These are phyloP conservation scores for Rachycentron canadum DNA, from an alignment of 2,797 vertebrate genomes.

Conservation along the genomic window DNA sequence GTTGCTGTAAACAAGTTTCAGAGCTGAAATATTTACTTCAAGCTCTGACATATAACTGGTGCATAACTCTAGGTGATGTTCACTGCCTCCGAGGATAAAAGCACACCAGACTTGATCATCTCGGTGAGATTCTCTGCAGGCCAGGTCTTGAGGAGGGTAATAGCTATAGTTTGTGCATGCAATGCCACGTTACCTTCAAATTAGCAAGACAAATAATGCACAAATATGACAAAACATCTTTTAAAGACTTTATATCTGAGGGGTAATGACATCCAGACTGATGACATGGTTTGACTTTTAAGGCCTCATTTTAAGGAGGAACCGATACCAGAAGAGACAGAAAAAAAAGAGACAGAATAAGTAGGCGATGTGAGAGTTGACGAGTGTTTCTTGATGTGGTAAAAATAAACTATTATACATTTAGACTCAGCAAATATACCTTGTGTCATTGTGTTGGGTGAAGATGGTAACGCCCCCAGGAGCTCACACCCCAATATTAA, in stretches of 20 bases:
- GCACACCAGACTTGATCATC: neutral
- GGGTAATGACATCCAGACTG: neutral
- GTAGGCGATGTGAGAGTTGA: neutral
- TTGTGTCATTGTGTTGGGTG: neutral
- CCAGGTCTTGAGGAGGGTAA: neutral
- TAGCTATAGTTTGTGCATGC: neutral
- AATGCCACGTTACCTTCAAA: neutral
- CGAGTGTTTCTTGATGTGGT: neutral
- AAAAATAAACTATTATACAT: neutral
- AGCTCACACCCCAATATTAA: neutral
- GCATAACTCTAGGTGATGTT: neutral
- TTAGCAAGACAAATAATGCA: neutral
- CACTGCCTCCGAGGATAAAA: neutral
- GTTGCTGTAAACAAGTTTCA: neutral
- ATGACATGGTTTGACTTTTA: conserved; percentile 1
- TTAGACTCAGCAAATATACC: neutral
- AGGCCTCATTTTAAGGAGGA: neutral
- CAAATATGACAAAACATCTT: neutral
- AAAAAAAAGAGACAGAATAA: neutral
- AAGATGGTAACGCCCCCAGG: neutral
- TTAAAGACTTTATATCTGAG: neutral
- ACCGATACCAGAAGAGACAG: conserved; percentile 1
- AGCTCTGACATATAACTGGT: neutral
- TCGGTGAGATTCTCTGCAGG: neutral
- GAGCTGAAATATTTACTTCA: neutral